Evolutionary conservation across 2,888 invertebrate species (phyloP), one percentile per base, ranked within the genome.

Genomic region (Miltochrista miniata): DNA sequence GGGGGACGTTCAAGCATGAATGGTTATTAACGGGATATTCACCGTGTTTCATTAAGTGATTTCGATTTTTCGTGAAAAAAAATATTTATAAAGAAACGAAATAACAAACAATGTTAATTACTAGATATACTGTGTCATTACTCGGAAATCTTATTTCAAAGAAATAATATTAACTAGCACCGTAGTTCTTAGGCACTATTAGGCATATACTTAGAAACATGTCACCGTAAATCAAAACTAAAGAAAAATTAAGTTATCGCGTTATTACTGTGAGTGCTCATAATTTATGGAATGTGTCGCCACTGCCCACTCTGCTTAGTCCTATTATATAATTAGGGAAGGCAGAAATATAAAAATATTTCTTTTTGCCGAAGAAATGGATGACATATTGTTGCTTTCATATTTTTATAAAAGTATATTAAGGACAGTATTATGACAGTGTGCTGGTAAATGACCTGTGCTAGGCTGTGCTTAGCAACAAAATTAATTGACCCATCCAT

Each of bases 201-300:
- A n/a, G n/a, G n/a, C n/a, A n/a, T 31, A 33, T 30, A 14, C 12
- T 42, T 11, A 11, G 14, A 43, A 39, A 46, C 42, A 44, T 31
- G 31, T 7, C 31, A 35, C 24, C 42, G 41, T 61, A 36, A 35
- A 46, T 54, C 62, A 58, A 51, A 53, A 31, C 4, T 11, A 40
- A 24, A 45, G 14, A 31, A 48, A 53, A 47, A 38, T 51, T 37
- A 48, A 55, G 54, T 49, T 40, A 49, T 55, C 43, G 51, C 40
- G 45, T 66, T 64, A 59, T 63, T 67, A 63, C 47, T 34, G 31
- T 56, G 57, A 64, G 64, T 64, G 68, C 42, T 44, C 43, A 48
- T 63, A 48, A 61, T 63, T 67, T 58, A 58, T 43, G 53, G 13
- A 35, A 7, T 31, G 45, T 56, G 59, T 55, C 47, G 54, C 53